Evolutionary conservation across 2,797 vertebrate genomes (phyloP).

Genomic region (Acomys russatus): DNA sequence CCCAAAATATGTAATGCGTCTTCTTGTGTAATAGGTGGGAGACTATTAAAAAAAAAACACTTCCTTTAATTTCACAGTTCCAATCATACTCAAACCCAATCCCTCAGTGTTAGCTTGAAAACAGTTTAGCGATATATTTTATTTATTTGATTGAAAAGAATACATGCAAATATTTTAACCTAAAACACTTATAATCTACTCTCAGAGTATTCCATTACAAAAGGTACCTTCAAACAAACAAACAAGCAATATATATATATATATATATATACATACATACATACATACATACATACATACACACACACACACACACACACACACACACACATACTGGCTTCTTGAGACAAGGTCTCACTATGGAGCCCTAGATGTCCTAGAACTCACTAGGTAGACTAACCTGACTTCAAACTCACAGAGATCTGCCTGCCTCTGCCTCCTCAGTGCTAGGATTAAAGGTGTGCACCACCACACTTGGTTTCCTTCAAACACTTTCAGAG

Average conservation of each 20-base stretch:
- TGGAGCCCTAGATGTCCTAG: not conserved
- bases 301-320: too few species aligned
- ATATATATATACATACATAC: too few species aligned
- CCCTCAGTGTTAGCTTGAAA: not conserved
- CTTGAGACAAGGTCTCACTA: not conserved
- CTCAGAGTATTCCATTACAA: constrained; percentile 26
- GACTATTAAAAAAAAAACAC: constrained; percentile 87
- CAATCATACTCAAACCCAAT: not conserved
- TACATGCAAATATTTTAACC: constrained; percentile 30
- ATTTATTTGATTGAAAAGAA: constrained; percentile 65
- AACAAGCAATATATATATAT: too few species aligned
- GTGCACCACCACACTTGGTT: not conserved
- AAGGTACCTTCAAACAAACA: not conserved
- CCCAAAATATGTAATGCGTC: constrained; percentile 98
- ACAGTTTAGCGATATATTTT: constrained; percentile 8
- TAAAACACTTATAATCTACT: not conserved
- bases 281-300: too few species aligned
- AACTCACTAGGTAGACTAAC: not conserved
- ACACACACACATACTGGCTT: not conserved
- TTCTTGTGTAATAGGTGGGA: constrained; percentile 98
- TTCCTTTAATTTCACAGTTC: constrained; percentile 60
- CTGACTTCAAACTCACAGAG: not conserved
- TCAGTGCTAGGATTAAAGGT: not conserved
- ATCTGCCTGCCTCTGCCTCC: not conserved
- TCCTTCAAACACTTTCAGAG: not conserved